phyloP scores from a whole-genome alignment of 2,113 vertebrate genomes.

The Trogon surrucura region DNA sequence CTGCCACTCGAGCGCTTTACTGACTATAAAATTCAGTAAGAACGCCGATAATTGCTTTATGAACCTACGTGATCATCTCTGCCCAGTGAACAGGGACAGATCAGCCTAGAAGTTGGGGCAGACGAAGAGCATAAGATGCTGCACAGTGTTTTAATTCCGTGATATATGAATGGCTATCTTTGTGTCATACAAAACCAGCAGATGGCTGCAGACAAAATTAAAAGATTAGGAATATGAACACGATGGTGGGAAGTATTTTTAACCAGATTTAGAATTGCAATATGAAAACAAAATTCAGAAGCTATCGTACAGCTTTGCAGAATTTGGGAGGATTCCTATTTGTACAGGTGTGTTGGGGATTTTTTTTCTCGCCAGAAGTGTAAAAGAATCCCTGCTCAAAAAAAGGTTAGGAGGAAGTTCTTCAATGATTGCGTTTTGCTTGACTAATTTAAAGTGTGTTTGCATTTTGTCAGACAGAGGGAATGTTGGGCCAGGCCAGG shows the following conservation, averaged over 20 bases:
- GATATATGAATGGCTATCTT: not conserved
- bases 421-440: not conserved
- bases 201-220: not conserved
- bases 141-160: not conserved
- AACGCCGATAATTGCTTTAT: slow-evolving; percentile 48
- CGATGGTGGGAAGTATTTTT: not conserved
- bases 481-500: not conserved
- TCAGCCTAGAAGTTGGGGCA: not conserved
- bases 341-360: not conserved
- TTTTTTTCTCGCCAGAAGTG: not conserved
- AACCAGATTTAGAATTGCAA: not conserved
- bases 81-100: slow-evolving; percentile 31
- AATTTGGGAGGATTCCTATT: not conserved
- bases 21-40: slow-evolving; percentile 29
- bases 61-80: not conserved
- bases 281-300: not conserved
- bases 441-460: not conserved
- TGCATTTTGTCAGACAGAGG: not conserved
- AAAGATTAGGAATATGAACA: not conserved
- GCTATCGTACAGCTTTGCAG: not conserved
- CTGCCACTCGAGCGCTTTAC: not conserved
- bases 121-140: not conserved
- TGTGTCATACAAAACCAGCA: not conserved
- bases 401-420: not conserved
- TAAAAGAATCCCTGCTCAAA: not conserved